These are phyloP conservation scores for Sapayoa aenigma DNA, from an alignment of 2,113 vertebrate genomes.

Conservation along the genomic window DNA sequence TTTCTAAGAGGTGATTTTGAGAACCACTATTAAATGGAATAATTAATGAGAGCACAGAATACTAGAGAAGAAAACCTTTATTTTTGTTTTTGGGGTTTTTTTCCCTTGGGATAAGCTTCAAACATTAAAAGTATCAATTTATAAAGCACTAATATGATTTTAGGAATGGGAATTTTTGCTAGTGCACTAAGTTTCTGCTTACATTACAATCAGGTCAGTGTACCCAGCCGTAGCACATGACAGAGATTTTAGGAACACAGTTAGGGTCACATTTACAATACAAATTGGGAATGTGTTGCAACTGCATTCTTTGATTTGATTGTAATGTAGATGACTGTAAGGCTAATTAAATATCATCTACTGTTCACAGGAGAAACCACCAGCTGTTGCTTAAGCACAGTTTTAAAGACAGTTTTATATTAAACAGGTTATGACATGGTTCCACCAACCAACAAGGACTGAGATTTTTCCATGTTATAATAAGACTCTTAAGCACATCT, in stretches of 20 bases:
- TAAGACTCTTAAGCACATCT: constrained; percentile 5
- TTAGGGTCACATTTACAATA: constrained; percentile 58
- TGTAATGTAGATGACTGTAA: constrained; percentile 63
- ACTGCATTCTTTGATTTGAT: constrained; percentile 65
- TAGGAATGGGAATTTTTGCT: not conserved
- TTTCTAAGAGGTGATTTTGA: constrained; percentile 70
- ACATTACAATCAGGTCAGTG: not conserved
- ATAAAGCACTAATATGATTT: not conserved
- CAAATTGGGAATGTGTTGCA: constrained; percentile 48
- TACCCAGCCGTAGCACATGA: constrained; percentile 14
- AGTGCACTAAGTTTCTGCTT: not conserved
- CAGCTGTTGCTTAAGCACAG: constrained; percentile 55
- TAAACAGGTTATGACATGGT: constrained; percentile 61
- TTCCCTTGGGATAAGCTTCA: not conserved
- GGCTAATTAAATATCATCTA: constrained; percentile 56
- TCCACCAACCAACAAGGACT: not conserved
- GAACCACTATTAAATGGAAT: constrained; percentile 47
- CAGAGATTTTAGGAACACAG: constrained; percentile 53
- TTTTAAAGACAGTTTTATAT: constrained; percentile 57
- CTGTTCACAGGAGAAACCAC: constrained; percentile 50
- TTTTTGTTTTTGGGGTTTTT: too few relatives aligned
- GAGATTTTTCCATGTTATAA: constrained; percentile 30
- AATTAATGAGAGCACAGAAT: constrained; percentile 34
- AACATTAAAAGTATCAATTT: not conserved
- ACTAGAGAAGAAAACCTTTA: not conserved